Conservation (phyloP, 2,113 vertebrate species). For the Takifugu flavidus region DNA sequence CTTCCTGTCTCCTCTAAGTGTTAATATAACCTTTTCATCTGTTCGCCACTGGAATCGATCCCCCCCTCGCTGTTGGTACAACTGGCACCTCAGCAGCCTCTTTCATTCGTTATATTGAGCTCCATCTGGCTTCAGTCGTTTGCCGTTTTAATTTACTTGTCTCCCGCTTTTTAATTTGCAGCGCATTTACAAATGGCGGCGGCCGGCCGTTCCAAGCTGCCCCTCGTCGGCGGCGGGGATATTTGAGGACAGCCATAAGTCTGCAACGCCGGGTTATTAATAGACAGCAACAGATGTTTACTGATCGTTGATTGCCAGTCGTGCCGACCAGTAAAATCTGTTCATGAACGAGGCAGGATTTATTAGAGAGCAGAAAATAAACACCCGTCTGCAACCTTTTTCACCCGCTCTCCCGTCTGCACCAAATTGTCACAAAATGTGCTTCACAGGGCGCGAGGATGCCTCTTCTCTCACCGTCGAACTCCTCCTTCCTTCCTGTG, state of each 20-base stretch:
- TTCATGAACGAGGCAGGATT: conserved; percentile 79
- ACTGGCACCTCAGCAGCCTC: conserved; percentile 79
- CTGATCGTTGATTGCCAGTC: conserved; percentile 81
- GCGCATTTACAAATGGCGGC: conserved; percentile 77
- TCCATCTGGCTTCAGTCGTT: conserved; percentile 80
- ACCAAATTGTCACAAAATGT: no score
- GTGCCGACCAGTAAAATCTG: conserved; percentile 82
- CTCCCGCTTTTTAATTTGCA: conserved; percentile 79
- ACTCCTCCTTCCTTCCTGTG: conserved; percentile 14
- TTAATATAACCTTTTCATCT: conserved; percentile 76
- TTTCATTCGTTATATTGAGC: conserved; percentile 80
- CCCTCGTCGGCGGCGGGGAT: conserved; percentile 72
- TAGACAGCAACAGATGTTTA: conserved; percentile 83
- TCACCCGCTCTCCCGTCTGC: no score
- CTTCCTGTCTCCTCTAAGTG: conserved; percentile 67
- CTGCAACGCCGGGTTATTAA: conserved; percentile 73
- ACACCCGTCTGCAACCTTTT: conserved; percentile 31
- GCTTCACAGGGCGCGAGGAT: no score
- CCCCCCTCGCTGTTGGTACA: conserved; percentile 73
- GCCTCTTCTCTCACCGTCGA: not conserved
- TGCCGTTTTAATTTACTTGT: conserved; percentile 81
- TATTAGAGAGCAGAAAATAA: conserved; percentile 58
- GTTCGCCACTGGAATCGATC: conserved; percentile 69
- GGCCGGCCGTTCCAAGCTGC: conserved; percentile 70
- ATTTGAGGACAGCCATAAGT: conserved; percentile 75